These are phyloP conservation scores for Leptinotarsa lineolata DNA, from an alignment of 1,140 invertebrate species.

Conservation along the genomic window DNA sequence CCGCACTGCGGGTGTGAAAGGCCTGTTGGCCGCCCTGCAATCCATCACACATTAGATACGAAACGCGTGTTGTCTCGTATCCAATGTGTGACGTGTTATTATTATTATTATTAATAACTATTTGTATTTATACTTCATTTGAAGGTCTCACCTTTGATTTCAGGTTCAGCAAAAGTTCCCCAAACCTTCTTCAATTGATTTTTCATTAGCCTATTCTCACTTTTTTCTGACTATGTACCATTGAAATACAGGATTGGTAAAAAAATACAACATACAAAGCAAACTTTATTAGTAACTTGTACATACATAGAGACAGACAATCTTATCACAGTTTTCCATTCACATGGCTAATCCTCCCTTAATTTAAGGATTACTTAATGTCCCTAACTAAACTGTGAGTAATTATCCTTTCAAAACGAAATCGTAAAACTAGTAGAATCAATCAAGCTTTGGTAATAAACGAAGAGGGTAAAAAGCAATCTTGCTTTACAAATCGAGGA, in stretches of 20 bases:
- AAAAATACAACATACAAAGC: not conserved
- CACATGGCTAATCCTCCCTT: not conserved
- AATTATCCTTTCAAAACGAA: not conserved
- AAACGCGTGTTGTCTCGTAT: too few species aligned
- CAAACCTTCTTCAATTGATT: too few species aligned
- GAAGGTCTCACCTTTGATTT: too few species aligned
- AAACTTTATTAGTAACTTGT: conserved; percentile 5
- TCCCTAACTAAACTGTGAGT: conserved; percentile 2
- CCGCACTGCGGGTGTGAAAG: too few species aligned
- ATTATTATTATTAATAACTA: too few species aligned
- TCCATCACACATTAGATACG: too few species aligned
- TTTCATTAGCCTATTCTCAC: too few species aligned
- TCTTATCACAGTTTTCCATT: conserved; percentile 18
- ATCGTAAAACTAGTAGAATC: conserved; percentile 2
- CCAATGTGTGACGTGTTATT: too few species aligned
- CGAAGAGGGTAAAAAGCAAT: not conserved
- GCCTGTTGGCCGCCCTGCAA: too few species aligned
- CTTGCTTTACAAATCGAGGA: not conserved
- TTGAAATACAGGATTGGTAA: not conserved
- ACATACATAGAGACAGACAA: conserved; percentile 2
- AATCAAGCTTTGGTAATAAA: not conserved
- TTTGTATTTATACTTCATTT: too few species aligned
- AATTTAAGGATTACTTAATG: not conserved
- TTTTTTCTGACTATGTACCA: too few species aligned
- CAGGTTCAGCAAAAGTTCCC: too few species aligned